Conservation (phyloP, 2,797 vertebrate genomes). For the Myiotriccus ornatus region DNA sequence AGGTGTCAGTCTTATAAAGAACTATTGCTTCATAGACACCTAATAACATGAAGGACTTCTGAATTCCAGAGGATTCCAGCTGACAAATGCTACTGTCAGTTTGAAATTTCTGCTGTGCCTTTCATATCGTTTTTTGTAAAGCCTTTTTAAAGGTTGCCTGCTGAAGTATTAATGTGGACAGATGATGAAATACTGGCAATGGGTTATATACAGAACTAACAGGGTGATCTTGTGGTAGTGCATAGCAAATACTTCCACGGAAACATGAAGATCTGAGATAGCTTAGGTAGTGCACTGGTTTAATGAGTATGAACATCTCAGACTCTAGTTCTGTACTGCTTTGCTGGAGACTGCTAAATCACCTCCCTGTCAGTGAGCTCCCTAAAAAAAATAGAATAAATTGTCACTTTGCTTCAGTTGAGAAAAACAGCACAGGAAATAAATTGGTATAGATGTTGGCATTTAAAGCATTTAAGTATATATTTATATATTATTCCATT, state of each 20-base stretch:
- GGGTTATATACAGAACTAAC: background rate
- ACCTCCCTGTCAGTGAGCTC: background rate
- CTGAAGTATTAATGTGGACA: background rate
- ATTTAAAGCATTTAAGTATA: background rate
- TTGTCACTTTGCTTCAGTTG: background rate
- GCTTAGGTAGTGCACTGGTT: background rate
- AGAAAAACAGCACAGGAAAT: background rate
- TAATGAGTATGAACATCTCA: background rate
- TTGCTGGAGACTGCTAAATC: background rate
- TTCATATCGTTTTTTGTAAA: background rate
- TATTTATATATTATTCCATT: background rate
- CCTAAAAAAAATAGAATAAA: background rate
- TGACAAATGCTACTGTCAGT: background rate
- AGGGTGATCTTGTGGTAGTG: background rate
- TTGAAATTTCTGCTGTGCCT: background rate
- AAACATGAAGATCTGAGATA: background rate
- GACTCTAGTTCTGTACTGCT: background rate
- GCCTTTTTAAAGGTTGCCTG: slow-evolving; percentile 1
- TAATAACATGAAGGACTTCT: background rate
- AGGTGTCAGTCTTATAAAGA: background rate
- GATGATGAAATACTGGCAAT: background rate
- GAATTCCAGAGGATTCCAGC: background rate
- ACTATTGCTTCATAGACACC: background rate
- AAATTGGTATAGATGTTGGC: background rate
- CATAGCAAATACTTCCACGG: background rate